Evolutionary conservation across 1,140 invertebrate genomes (phyloP), one percentile per base, ranked within the genome.

Genomic region (Archivesica marissinica): DNA sequence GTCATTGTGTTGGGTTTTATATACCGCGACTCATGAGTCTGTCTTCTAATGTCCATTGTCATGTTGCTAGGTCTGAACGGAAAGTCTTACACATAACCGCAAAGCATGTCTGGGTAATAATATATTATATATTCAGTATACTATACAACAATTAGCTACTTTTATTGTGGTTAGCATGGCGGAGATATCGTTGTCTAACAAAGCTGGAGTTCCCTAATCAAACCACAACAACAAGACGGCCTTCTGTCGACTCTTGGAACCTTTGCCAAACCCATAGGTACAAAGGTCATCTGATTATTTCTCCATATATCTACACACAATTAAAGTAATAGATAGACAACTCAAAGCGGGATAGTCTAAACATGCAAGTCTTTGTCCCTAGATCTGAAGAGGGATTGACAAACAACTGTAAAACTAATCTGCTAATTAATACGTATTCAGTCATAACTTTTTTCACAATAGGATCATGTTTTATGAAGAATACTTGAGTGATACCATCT

Each of bases 331-430:
- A 33, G 59, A 35, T 15, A 64, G 9, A 64, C 33, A 64, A 28
- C 20, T 35, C n/a, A 30, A 35, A 28, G 2, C 13, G 6, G 20
- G 33, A 35, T 15, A 64, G 38, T 64, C 59, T 17, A 35, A 6
- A 35, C 59, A 64, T 64, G 30, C 59, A 17, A 64, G 15, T 35
- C 38, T 28, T 64, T 64, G 30, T 64, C 30, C 38, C n/a, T n/a
- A n/a, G n/a, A n/a, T n/a, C n/a, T n/a, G n/a, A n/a, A n/a, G 17
- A 35, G 59, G 59, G 59, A 64, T 64, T 64, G 59, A 64, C 59
- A 64, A n/a, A n/a, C 2, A 64, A 64, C 11, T 64, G 23, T 64
- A n/a, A n/a, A n/a, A n/a, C n/a, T 33, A 35, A 64, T 1, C 3
- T 17, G 30, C 59, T 64, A 64, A 64, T 64, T 64, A 64, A 33